Evolutionary conservation across 2,888 invertebrate species (phyloP), one percentile per base, ranked within the genome.

Genomic region (Agrilus cyanescens): DNA sequence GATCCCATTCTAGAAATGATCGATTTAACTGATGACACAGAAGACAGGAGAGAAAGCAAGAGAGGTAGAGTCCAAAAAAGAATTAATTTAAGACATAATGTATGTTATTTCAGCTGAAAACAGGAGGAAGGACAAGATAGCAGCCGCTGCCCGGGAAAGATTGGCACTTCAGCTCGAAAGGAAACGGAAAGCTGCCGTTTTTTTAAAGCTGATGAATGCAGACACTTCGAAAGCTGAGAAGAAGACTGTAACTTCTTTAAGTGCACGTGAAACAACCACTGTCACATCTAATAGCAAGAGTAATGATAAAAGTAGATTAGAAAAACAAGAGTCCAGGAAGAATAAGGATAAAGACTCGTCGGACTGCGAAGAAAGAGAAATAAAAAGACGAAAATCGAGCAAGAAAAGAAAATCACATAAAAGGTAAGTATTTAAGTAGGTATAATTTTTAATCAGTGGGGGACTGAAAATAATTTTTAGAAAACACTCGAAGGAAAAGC

Each of bases 151-250:
- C 47, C 53, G 74, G 54, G 69, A 80, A 62, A 65, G 78, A 63
- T 57, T 81, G 55, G 71, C 76, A 50, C 48, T 82, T 45, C 84
- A 85, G 56, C 58, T 78, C 51, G 87, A 87, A 60, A 68, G 91
- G 1, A 82, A 87, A 52, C 77, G 79, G 18, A 82, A 85, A 53
- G 90, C 89, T 0, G 82, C 86, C 8, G 83, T 85, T 58, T 90
- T 93, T 63, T 72, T 57, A 66, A 76, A 61, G 47, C 40, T 63
- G n/a, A 65, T 64, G 41, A 51, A 32, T 1, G 40, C 30, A 48
- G 39, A 38, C 37, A 4, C 49, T 3, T 52, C 52, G 51, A 50
- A 40, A 20, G 40, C 43, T n/a, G 50, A 46, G 37, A 38, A 47
- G 46, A 52, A 49, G 5, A 50, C 48, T 44, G 49, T 47, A 29